Base-by-base conservation (phyloP, 35 echinoderm and acorn worm genomes). In the Lytechinus variegatus region DNA sequence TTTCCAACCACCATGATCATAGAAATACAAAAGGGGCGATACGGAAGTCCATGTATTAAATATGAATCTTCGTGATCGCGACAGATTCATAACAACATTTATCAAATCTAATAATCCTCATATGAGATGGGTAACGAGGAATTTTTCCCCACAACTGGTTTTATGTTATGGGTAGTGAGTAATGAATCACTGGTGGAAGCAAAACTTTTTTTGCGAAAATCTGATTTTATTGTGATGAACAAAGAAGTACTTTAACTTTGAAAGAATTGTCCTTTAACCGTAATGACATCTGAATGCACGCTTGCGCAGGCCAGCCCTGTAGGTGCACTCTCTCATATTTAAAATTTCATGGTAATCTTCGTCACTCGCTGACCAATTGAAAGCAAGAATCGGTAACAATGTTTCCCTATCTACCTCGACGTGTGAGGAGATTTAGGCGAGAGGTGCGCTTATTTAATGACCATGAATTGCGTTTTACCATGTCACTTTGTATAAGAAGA, bases 311-410 rank as follows among this genome's bases (percentile, higher is more conserved):
- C 61, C 61, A 14, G 66, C 21, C 19, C 66, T 24, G 66, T 24
- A 79, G 16, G 5, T 79, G 66, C 66, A 79, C 66, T 79, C 66
- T 79, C 66, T 5, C 66, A 79, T 79, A 79, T 79, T 79, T 79
- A 79, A 79, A 79, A 79, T 79, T 79, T n/a, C 66, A 79, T 79
- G 66, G n/a, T 79, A 79, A 79, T 79, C 66, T 79, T 58, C 10
- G 5, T 19, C 66, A 24, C 66, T 79, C 66, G 21, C 66, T 16
- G 66, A 24, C 66, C 66, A 79, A 79, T 79, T 24, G 66, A 24
- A 24, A 79, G n/a, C n/a, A 24, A 79, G 66, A 79, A 79, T 79
- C n/a, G 9, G 66, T 79, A 24, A 19, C 19, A 16, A 16, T 79
- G 66, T 79, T 79, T 79, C n/a, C 4, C n/a, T 2, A 6, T 79